Base-by-base conservation (phyloP, 2,113 vertebrate genomes). In the Malurus elegans region DNA sequence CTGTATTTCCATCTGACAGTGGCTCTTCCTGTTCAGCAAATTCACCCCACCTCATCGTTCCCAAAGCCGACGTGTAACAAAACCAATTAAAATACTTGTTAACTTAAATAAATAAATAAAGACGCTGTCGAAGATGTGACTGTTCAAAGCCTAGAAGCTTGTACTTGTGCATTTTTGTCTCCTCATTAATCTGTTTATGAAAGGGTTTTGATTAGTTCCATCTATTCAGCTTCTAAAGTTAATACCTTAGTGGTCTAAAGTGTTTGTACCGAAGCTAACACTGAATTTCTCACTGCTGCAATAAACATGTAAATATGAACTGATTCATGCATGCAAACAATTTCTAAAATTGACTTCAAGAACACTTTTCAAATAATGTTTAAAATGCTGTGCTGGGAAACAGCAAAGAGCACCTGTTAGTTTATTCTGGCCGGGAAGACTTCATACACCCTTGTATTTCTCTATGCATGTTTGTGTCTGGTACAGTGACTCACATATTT, bases 131-230 rank as follows among this genome's bases (percentile, higher is more conserved):
- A 78, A 78, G 61, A 88, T 86, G 51, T 60, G 72, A 64, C 64
- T 93, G 51, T 60, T 95, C 75, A 92, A 95, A 96, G 72, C 61
- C 57, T 80, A 79, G 60, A 31, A 93, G 64, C 72, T 88, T 60
- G n/a, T 61, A 81, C 53, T 91, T 28, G 60, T 40, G 72, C 67
- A 88, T 95, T 94, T 96, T 90, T 86, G 82, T 74, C 72, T 90
- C 69, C 65, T 96, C 69, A 90, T 94, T 94, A 94, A 96, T 96
- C 79, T 96, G 57, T 90, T 96, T 86, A 86, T 93, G 92, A 94
- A 96, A 93, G 45, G 23, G 12, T 12, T 90, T 94, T 95, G 92
- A 90, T 94, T 92, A 86, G 44, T 95, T 96, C 71, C 82, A 86
- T 86, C 74, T 80, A 94, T 88, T 88, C 65, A 78, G 48, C 71